Percentiles rank a stretch among this genome's conserved stretches.
phyloP scores from a whole-genome alignment of 2,888 invertebrate species.

The Corbicula japonica region DNA sequence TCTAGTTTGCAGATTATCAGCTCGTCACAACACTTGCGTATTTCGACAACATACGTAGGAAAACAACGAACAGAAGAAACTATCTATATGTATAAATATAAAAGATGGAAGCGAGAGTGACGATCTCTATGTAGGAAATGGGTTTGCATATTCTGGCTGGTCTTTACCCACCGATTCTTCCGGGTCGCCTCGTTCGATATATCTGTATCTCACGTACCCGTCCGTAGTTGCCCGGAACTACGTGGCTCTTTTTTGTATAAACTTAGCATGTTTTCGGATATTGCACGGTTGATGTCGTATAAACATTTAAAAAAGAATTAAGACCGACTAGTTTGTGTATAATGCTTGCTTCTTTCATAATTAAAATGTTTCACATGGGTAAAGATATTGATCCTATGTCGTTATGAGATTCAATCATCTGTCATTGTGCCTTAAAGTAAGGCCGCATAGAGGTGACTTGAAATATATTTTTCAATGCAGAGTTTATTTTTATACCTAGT shows the following conservation, averaged over 20 bases:
- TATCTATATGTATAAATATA: too few species aligned
- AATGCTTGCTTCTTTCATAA: not conserved
- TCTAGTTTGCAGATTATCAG: too few species aligned
- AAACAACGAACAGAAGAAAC: not conserved
- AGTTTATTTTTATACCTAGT: too few species aligned
- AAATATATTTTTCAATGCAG: too few species aligned
- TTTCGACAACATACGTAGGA: not conserved
- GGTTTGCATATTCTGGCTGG: slow-evolving; percentile 31
- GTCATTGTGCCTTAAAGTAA: too few species aligned
- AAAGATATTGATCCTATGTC: too few species aligned
- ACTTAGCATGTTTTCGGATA: slow-evolving; percentile 43
- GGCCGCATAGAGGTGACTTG: too few species aligned
- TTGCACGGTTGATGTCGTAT: slow-evolving; percentile 51
- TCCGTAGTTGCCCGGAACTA: slow-evolving; percentile 56
- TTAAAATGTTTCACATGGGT: not conserved
- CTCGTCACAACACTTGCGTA: too few species aligned
- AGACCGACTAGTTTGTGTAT: too few species aligned
- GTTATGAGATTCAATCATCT: too few species aligned
- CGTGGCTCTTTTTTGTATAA: slow-evolving; percentile 62
- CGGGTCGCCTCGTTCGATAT: slow-evolving; percentile 13
- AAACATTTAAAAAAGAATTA: slow-evolving; percentile 59
- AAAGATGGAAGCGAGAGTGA: not conserved
- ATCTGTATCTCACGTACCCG: slow-evolving; percentile 44
- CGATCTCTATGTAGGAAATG: slow-evolving; percentile 6
- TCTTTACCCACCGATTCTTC: slow-evolving; percentile 8